Conservation (phyloP, 2,888 invertebrate species). For the Caenorhabditis plicata region DNA sequence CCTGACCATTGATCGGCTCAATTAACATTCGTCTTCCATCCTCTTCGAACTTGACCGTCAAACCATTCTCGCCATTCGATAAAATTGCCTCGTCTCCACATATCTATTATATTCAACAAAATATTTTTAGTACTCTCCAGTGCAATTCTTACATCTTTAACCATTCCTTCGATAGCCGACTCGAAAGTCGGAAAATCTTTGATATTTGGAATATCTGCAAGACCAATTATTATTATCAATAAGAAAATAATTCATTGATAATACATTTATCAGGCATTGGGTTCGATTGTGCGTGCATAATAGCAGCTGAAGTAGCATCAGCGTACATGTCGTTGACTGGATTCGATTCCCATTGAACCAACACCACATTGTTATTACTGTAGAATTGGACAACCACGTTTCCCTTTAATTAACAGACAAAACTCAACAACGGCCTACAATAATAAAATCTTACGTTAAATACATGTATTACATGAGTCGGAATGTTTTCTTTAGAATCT, state of each 20-base stretch:
- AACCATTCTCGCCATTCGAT: conserved; percentile 9
- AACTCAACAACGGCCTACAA: too few species aligned
- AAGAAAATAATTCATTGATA: conserved; percentile 18
- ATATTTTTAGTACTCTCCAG: not conserved
- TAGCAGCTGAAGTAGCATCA: conserved; percentile 85
- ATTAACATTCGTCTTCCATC: conserved; percentile 17
- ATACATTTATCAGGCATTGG: conserved; percentile 63
- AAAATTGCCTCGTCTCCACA: conserved; percentile 36
- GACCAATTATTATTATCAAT: not conserved
- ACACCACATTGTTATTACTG: conserved; percentile 71
- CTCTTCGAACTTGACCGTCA: conserved; percentile 26
- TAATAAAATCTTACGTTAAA: conserved; percentile 55
- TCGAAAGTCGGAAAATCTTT: conserved; percentile 9
- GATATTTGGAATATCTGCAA: not conserved
- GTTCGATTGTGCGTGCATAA: conserved; percentile 78
- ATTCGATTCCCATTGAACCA: conserved; percentile 90
- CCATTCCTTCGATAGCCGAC: conserved; percentile 23
- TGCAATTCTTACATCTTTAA: conserved; percentile 29
- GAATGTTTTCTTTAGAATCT: conserved; percentile 26
- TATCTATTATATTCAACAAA: conserved; percentile 14
- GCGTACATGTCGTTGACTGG: conserved; percentile 98
- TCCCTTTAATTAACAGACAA: conserved; percentile 20
- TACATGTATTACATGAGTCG: conserved; percentile 47
- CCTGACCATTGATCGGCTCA: not conserved
- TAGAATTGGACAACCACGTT: conserved; percentile 22